These are phyloP conservation scores for Heptranchias perlo DNA, from an alignment of 2,113 vertebrate genomes.

Conservation along the genomic window DNA sequence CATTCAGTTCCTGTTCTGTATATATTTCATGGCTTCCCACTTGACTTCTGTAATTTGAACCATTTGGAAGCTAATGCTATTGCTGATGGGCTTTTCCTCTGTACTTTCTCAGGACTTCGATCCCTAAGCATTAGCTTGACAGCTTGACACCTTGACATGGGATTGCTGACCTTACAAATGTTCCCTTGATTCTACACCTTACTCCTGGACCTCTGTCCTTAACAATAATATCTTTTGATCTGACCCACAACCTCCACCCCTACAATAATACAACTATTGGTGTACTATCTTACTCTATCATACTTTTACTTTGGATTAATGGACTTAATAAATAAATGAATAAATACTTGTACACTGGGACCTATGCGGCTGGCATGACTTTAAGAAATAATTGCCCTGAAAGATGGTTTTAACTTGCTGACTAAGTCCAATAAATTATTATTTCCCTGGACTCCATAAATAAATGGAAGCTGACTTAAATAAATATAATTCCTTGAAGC, in stretches of 20 bases:
- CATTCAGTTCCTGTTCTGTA: neutral
- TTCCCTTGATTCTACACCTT: neutral
- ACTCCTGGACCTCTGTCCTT: neutral
- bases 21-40: neutral
- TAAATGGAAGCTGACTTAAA: neutral
- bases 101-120: neutral
- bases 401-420: neutral
- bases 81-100: neutral
- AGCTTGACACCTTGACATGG: neutral
- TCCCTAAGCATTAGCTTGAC: neutral
- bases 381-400: neutral
- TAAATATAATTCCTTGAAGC: neutral
- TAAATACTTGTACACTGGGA: neutral
- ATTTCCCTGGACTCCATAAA: neutral
- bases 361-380: neutral
- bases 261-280: neutral
- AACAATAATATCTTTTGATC: neutral
- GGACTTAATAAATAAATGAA: neutral
- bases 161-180: neutral
- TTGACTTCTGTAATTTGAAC: neutral
- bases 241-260: neutral
- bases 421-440: neutral
- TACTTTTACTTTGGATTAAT: neutral
- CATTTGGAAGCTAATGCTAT: neutral
- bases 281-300: neutral